Evolutionary conservation across 2,888 invertebrate species (phyloP), one percentile per base, ranked within the genome.

Genomic region (Trichogramma evanescens): DNA sequence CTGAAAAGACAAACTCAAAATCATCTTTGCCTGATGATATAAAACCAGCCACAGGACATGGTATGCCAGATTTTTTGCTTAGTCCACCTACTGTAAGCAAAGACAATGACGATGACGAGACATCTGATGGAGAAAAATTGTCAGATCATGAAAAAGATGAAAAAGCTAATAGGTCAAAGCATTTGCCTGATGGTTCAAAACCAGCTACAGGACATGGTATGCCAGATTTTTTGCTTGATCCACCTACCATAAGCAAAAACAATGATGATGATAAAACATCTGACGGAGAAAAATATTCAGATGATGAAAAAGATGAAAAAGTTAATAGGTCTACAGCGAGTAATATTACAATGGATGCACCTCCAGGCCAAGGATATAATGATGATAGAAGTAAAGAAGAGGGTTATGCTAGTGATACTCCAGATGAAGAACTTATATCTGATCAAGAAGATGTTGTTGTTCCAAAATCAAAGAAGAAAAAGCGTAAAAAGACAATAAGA

Each of bases 361-460:
- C 67, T 6, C 65, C 68, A 59, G 62, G 62, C 49, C 45, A 57
- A 52, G 61, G 58, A 50, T 61, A 53, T 42, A 59, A 63, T 38
- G 52, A 60, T 7, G 57, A 56, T 1, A 49, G 39, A 38, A 66
- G 63, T 5, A 66, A 68, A 41, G 66, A 69, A 4, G 67, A 69
- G 40, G 70, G 70, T 5, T 66, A 70, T 3, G 64, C 69, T 40
- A 65, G 68, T 10, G 55, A 65, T 2, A 73, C 76, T 5, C 74
- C 76, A 0, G 72, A 74, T 50, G 75, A 70, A 26, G 77, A 77
- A 52, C 59, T 75, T n/a, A 65, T 72, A 48, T 77, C 77, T 0
- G 76, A 77, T 54, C 71, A 74, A 42, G 69, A 71, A 56, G 69
- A 70, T 38, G 66, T 71, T 50, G 49, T 62, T 1, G 43, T 64